Evolutionary conservation across 1,140 invertebrate species (phyloP).

Genomic region (Holcopasites calliopsidis): DNA sequence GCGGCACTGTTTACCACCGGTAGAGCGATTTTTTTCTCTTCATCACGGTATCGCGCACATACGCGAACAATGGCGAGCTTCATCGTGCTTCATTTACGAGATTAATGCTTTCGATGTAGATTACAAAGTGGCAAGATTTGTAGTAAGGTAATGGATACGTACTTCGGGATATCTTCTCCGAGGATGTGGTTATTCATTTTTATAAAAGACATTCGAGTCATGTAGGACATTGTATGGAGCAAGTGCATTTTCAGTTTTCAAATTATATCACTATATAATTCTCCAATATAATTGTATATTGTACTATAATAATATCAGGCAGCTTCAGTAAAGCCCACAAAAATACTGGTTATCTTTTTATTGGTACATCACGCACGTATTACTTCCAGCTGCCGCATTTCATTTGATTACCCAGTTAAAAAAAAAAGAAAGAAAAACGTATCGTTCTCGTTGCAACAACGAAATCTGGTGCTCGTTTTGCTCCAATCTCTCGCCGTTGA

Average conservation of each 20-base stretch:
- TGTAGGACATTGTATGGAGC: no score
- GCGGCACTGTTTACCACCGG: background rate
- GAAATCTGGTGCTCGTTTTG: background rate
- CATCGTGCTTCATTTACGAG: background rate
- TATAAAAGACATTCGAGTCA: background rate
- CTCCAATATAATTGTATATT: no score
- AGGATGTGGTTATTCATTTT: background rate
- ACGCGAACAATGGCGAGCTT: background rate
- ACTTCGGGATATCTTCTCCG: background rate
- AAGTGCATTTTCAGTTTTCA: no score
- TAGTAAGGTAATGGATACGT: background rate
- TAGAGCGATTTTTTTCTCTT: background rate
- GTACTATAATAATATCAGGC: no score
- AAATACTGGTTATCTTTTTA: no score
- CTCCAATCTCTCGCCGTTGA: background rate
- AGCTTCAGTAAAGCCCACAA: no score
- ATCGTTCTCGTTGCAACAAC: no score
- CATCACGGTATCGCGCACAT: background rate
- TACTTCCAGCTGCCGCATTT: no score
- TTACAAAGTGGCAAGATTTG: background rate
- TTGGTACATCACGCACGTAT: background rate
- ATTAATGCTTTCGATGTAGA: background rate
- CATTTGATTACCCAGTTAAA: background rate
- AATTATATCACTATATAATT: no score
- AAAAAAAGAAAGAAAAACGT: no score